A percentile compares a stretch with the other conserved stretches of the same genome.
phyloP scores from a whole-genome alignment of 1,140 invertebrate species.

The Penaeus vannamei region DNA sequence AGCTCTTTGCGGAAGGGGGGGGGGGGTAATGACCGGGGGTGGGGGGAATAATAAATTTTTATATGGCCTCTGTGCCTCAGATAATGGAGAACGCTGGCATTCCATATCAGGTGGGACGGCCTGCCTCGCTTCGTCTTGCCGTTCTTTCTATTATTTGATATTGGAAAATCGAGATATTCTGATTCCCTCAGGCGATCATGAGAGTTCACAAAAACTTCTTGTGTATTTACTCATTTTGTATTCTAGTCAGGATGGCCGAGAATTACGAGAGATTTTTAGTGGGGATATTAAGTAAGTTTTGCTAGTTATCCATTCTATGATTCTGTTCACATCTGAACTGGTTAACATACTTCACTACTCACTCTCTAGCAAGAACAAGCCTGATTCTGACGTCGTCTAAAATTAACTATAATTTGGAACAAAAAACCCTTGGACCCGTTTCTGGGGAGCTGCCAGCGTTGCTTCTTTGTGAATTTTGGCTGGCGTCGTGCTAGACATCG shows the following conservation, averaged over 20 bases:
- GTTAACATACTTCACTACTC: slow-evolving; percentile 23
- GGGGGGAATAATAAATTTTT: slow-evolving; percentile 67
- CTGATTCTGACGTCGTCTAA: slow-evolving; percentile 55
- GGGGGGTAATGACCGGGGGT: slow-evolving; percentile 37
- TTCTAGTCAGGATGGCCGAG: slow-evolving; percentile 51
- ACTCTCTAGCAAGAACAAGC: slow-evolving; percentile 12
- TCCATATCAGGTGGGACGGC: slow-evolving; percentile 64
- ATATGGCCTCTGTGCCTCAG: slow-evolving; percentile 66
- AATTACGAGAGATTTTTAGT: slow-evolving; percentile 39
- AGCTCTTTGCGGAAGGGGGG: slow-evolving; percentile 64
- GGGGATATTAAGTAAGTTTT: slow-evolving; percentile 36
- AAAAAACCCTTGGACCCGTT: slow-evolving; percentile 61
- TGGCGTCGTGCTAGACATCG: slow-evolving; percentile 35
- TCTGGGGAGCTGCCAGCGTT: slow-evolving; percentile 57
- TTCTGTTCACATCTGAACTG: no score
- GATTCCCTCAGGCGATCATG: slow-evolving; percentile 29
- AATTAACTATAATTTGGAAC: slow-evolving; percentile 64
- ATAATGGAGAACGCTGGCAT: slow-evolving; percentile 65
- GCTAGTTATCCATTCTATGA: not conserved
- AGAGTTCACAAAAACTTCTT: not conserved
- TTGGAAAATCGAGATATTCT: slow-evolving; percentile 18
- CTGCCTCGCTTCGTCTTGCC: slow-evolving; percentile 52
- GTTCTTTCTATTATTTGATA: slow-evolving; percentile 11
- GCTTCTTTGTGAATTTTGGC: slow-evolving; percentile 65
- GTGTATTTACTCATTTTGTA: slow-evolving; percentile 57